Percentiles rank a stretch among this genome's conserved stretches.
These are phyloP conservation scores for Chondrosia reniformis DNA, from an alignment of 37 sponge, comb jelly and placozoan species.

Conservation along the genomic window DNA sequence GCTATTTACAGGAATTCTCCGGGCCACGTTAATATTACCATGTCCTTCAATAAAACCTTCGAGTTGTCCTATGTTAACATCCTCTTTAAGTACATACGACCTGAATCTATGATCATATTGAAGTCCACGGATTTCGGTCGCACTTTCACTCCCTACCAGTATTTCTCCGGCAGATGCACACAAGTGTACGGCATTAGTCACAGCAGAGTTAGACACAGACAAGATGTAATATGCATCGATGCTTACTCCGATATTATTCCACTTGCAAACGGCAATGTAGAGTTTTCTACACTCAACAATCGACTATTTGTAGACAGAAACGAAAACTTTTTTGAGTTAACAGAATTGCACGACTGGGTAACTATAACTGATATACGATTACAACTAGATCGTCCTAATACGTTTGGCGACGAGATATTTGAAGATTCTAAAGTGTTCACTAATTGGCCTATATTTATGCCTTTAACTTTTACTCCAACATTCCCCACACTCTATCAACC, in stretches of 20 bases:
- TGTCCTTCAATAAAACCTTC: slow-evolving; percentile 37
- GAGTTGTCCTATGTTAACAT: slow-evolving; percentile 15
- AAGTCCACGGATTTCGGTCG: slow-evolving; percentile 31
- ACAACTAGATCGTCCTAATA: slow-evolving; percentile 32
- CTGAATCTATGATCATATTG: slow-evolving; percentile 23
- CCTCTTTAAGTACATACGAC: slow-evolving; percentile 27
- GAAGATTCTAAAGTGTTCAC: slow-evolving; percentile 23
- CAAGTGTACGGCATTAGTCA: slow-evolving; percentile 19
- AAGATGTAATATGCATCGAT: slow-evolving; percentile 11
- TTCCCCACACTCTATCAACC: no score
- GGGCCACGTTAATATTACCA: slow-evolving; percentile 31
- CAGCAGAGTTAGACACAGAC: background rate
- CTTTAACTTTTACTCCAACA: no score
- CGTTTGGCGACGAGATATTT: slow-evolving; percentile 56
- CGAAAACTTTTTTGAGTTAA: background rate
- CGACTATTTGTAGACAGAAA: background rate
- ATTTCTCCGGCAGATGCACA: slow-evolving; percentile 32
- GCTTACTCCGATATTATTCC: background rate
- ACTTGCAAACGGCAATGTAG: slow-evolving; percentile 1
- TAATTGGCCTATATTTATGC: no score
- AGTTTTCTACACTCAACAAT: slow-evolving; percentile 10
- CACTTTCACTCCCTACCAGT: slow-evolving; percentile 44
- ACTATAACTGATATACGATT: slow-evolving; percentile 50
- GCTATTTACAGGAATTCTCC: slow-evolving; percentile 3
- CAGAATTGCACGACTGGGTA: slow-evolving; percentile 47